Base-by-base conservation (phyloP, 37 sponge, comb jelly and placozoan genomes). In the Tethya wilhelma region DNA sequence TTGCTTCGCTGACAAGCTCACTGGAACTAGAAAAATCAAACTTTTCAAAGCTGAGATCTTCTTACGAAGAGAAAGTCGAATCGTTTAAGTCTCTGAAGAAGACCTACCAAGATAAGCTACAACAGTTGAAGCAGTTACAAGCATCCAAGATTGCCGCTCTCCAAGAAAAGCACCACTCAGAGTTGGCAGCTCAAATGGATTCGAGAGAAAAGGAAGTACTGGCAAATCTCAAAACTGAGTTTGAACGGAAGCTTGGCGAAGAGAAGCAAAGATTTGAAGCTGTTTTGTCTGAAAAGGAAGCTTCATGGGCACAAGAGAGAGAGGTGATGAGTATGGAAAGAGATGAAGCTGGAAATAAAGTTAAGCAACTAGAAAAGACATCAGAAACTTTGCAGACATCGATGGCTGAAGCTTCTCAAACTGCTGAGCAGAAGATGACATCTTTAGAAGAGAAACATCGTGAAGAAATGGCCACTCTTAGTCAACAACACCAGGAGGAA, bases 41-140 rank as follows among this genome's bases (percentile, higher is more conserved):
- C 4, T 49, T 19, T 49, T 49, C 55, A 17, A 19, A 9, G 55
- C 55, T 49, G 9, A 9, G 17, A 49, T 49, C 55, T 49, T 49
- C 55, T 49, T 17, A n/a, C 6, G 32, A 40, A 53, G 8, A n/a
- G 56, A 34, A 30, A 49, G 17, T 29, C 3, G 53, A 36, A 5
- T 43, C 56, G 44, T 2, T 28, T 67, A 58, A 79, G 26, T 53
- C 59, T 7, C 33, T 73, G 53, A 74, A 59, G 56, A 68, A 88
- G 67, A 34, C 77, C 2, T 75, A 84, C 77, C 46, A 83, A 36
- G 74, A 85, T 33, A 72, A 79, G 59, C 23, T 90, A 3, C 49
- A 59, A 9, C 60, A 74, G 38, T n/a, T 90, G 56, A 81, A 74
- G 71, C 34, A 69, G 28, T 25, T 42, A 32, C 64, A 76, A 23